Conservation (phyloP, 2,113 vertebrate species). For the Platysternon megacephalum region DNA sequence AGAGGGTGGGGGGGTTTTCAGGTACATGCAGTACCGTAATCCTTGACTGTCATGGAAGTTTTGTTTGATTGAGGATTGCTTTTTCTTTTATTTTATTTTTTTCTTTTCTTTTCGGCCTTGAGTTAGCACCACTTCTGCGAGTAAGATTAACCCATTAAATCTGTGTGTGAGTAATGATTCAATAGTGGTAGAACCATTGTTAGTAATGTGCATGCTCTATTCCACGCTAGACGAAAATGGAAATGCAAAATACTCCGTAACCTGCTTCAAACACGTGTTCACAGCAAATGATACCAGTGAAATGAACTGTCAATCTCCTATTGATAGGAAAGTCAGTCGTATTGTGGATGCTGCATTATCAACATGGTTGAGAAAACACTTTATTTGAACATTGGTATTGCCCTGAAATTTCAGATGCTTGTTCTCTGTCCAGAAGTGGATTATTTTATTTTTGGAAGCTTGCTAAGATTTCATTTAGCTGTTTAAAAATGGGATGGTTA, state of each 20-base stretch:
- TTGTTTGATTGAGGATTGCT: not conserved
- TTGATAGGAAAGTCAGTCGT: rapidly evolving
- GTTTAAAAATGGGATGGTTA: not conserved
- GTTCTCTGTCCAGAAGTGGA: not conserved
- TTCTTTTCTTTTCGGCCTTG: not conserved
- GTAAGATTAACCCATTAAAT: constrained; percentile 23
- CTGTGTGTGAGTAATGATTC: not conserved
- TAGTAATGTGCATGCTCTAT: not conserved
- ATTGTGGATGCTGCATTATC: rapidly evolving
- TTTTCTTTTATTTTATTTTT: not conserved
- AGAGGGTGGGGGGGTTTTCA: not conserved
- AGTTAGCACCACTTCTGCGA: not conserved
- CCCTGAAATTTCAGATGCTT: not conserved
- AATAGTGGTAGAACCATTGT: constrained; percentile 31
- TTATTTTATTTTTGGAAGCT: not conserved
- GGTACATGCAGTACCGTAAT: not conserved
- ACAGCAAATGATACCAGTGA: not conserved
- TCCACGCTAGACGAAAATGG: not conserved
- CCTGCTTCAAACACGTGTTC: not conserved
- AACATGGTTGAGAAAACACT: not conserved
- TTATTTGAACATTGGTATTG: rapidly evolving
- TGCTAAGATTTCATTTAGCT: not conserved
- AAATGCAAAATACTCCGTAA: constrained; percentile 22
- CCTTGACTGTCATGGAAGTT: not conserved
- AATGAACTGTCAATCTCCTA: rapidly evolving